Evolutionary conservation across 2,888 invertebrate species (phyloP).

Genomic region (Erannis defoliaria): DNA sequence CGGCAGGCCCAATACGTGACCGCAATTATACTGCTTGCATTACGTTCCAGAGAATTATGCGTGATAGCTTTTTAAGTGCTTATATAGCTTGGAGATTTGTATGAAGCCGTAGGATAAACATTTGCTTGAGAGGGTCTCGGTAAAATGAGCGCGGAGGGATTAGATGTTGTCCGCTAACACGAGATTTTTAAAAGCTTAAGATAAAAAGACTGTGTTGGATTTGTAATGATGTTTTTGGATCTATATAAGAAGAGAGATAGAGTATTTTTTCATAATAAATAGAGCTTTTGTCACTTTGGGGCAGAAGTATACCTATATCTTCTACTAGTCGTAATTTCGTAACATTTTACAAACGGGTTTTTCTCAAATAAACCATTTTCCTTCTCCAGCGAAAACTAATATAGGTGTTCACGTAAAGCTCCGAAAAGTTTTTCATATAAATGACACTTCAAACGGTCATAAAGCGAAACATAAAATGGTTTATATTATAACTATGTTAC

Average conservation of each 20-base stretch:
- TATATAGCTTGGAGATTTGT: conserved; percentile 28
- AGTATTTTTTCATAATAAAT: no score
- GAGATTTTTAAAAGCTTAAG: conserved; percentile 13
- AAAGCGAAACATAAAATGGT: conserved; percentile 2
- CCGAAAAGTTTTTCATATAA: conserved; percentile 8
- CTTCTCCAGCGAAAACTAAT: no score
- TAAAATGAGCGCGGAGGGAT: conserved; percentile 23
- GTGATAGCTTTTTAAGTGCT: conserved; percentile 39
- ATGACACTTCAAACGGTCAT: conserved; percentile 3
- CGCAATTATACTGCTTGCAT: conserved; percentile 38
- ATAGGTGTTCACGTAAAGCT: not conserved
- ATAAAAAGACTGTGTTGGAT: not conserved
- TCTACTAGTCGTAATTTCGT: no score
- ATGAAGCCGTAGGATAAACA: conserved; percentile 16
- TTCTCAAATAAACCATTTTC: no score
- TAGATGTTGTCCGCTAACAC: conserved; percentile 12
- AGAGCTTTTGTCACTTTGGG: not conserved
- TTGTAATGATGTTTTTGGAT: not conserved
- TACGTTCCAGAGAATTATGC: conserved; percentile 32
- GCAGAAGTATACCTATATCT: not conserved
- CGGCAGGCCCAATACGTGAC: conserved; percentile 35
- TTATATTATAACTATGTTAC: not conserved
- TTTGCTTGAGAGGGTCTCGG: conserved; percentile 16
- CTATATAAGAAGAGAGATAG: no score
- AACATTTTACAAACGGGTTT: no score